Conservation (phyloP, 2,797 vertebrate genomes). For the Sandelia bainsii region DNA sequence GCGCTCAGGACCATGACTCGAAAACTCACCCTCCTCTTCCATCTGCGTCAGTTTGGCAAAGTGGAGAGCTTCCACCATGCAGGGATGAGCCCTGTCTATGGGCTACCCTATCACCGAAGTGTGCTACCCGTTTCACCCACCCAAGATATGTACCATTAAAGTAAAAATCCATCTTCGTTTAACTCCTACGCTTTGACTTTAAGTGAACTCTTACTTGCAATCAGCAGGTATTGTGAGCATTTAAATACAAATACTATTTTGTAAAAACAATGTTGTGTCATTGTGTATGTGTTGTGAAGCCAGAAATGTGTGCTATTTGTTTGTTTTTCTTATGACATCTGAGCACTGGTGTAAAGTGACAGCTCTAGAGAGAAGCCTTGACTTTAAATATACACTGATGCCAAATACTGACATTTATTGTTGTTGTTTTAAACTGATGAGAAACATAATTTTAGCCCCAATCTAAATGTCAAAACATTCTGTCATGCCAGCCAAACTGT, state of each 20-base stretch:
- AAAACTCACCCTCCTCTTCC: slow-evolving; percentile 86
- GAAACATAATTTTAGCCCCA: slow-evolving; percentile 13
- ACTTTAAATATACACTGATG: background rate
- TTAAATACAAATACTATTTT: background rate
- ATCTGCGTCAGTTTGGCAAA: slow-evolving; percentile 82
- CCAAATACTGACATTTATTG: background rate
- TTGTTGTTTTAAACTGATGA: slow-evolving; percentile 27
- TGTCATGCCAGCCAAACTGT: slow-evolving; percentile 11
- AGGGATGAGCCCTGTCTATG: slow-evolving; percentile 64
- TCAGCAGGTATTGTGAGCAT: background rate
- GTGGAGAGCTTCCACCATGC: slow-evolving; percentile 51
- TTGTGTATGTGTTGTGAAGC: background rate
- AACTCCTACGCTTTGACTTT: too few relatives aligned
- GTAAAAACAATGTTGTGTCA: background rate
- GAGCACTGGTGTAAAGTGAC: slow-evolving; percentile 12
- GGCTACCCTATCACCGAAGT: slow-evolving; percentile 63
- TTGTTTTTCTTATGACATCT: background rate
- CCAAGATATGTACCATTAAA: slow-evolving; percentile 48
- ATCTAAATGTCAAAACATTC: slow-evolving; percentile 42
- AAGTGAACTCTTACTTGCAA: too few relatives aligned
- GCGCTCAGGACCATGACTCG: slow-evolving; percentile 85
- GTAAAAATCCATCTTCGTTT: background rate
- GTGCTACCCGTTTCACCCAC: slow-evolving; percentile 73
- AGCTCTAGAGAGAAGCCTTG: background rate
- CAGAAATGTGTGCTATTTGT: background rate